phyloP scores from a whole-genome alignment of 2,888 invertebrate genomes.

The Synanthedon myopaeformis region DNA sequence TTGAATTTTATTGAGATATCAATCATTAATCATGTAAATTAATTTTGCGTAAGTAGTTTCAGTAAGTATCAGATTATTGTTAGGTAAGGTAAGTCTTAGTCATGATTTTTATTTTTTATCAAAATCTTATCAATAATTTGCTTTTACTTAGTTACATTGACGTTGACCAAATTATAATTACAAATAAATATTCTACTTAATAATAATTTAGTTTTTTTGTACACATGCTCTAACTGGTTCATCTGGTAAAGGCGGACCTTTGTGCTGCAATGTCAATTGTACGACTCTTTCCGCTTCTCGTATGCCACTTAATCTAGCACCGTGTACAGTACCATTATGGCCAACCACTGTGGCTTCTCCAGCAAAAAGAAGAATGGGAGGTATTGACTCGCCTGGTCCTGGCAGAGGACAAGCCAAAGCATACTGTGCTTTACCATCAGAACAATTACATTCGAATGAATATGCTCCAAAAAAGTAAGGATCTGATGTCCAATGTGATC shows the following conservation, averaged over 20 bases:
- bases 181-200: too few species aligned
- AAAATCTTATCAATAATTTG: too few species aligned
- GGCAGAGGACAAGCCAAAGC: constrained; percentile 75
- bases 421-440: constrained; percentile 36
- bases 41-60: too few species aligned
- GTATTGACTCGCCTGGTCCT: constrained; percentile 68
- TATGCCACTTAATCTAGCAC: constrained; percentile 81
- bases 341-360: constrained; percentile 85
- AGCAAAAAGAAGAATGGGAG: constrained; percentile 82
- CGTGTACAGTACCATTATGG: constrained; percentile 81
- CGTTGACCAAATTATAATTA: too few species aligned
- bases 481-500: constrained; percentile 81
- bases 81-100: too few species aligned
- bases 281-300: constrained; percentile 82
- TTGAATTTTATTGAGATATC: too few species aligned
- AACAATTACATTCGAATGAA: constrained; percentile 64
- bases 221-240: not conserved
- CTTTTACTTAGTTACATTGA: too few species aligned
- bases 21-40: too few species aligned
- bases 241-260: constrained; percentile 49
- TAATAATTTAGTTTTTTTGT: too few species aligned
- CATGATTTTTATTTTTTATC: too few species aligned
- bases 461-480: constrained; percentile 79
- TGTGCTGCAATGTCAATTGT: constrained; percentile 68
- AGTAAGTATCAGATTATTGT: too few species aligned